Percentiles rank a stretch among this genome's conserved stretches.
These are phyloP conservation scores for Zingel zingel DNA, from an alignment of 2,113 vertebrate genomes.

Conservation along the genomic window DNA sequence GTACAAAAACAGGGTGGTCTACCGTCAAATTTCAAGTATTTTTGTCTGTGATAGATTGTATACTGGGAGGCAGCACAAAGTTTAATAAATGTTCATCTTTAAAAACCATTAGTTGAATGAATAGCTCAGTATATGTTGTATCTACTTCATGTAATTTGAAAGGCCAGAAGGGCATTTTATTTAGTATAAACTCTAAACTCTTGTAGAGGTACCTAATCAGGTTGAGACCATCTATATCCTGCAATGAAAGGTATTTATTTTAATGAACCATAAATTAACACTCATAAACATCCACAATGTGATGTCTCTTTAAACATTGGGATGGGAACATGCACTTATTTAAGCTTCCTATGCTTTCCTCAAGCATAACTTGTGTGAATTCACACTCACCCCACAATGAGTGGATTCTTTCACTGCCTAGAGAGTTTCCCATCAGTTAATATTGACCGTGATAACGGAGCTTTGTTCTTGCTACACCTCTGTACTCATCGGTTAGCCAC, in stretches of 20 bases:
- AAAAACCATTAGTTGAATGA: background rate
- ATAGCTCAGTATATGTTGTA: background rate
- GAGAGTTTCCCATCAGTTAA: conserved; percentile 55
- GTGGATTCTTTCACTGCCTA: conserved; percentile 53
- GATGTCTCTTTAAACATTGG: background rate
- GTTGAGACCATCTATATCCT: background rate
- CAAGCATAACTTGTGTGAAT: background rate
- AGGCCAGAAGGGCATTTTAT: background rate
- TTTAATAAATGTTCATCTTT: background rate
- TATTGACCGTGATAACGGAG: conserved; percentile 38
- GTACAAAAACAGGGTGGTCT: background rate
- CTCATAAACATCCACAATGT: background rate
- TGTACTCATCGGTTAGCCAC: background rate
- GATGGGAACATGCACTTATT: background rate
- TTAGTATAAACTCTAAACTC: background rate
- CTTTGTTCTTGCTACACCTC: conserved; percentile 23
- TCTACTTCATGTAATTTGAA: background rate
- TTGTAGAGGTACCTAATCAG: background rate
- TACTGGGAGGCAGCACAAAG: background rate
- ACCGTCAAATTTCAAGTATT: background rate
- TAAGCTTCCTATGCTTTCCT: background rate
- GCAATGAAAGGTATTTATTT: background rate
- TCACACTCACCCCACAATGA: background rate
- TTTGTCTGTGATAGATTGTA: background rate
- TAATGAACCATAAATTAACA: background rate